Evolutionary conservation across 2,797 vertebrate species (phyloP).

Genomic region (Hippopotamyrus pictus): DNA sequence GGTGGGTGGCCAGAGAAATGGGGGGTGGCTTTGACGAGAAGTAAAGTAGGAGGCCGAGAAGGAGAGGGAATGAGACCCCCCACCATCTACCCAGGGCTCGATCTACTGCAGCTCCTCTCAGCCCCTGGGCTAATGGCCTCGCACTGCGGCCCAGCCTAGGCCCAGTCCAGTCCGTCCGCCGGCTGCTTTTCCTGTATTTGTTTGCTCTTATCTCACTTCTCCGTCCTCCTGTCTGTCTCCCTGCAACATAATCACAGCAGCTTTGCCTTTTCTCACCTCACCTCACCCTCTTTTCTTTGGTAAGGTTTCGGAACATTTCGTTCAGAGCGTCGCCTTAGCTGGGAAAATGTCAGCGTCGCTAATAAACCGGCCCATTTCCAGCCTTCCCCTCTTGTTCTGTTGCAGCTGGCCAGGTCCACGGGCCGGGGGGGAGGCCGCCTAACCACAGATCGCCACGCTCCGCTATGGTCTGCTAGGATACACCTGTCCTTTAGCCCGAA

Average conservation of each 20-base stretch:
- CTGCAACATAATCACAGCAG: neutral
- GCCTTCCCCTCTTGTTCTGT: neutral
- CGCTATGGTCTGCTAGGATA: neutral
- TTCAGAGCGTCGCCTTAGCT: neutral
- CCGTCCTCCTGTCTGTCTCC: neutral
- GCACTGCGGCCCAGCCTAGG: neutral
- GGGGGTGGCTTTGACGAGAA: neutral
- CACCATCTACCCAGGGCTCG: neutral
- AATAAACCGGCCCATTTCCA: neutral
- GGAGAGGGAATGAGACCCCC: neutral
- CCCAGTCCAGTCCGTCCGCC: neutral
- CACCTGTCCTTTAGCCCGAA: neutral
- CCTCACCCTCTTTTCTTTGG: neutral
- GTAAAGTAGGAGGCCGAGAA: neutral
- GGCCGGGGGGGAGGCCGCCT: neutral
- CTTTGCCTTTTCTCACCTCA: neutral
- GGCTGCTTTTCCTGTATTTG: neutral
- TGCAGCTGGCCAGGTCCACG: neutral
- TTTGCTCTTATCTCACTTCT: slow-evolving; percentile 17
- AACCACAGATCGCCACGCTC: neutral
- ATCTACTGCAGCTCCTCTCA: neutral
- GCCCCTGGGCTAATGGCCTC: neutral
- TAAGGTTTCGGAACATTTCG: neutral
- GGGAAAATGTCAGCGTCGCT: neutral
- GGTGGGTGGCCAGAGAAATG: neutral